These are phyloP conservation scores for western clawed frog (Xenopus tropicalis) DNA, from an alignment of 2,113 vertebrate genomes.

Conservation along the genomic window DNA sequence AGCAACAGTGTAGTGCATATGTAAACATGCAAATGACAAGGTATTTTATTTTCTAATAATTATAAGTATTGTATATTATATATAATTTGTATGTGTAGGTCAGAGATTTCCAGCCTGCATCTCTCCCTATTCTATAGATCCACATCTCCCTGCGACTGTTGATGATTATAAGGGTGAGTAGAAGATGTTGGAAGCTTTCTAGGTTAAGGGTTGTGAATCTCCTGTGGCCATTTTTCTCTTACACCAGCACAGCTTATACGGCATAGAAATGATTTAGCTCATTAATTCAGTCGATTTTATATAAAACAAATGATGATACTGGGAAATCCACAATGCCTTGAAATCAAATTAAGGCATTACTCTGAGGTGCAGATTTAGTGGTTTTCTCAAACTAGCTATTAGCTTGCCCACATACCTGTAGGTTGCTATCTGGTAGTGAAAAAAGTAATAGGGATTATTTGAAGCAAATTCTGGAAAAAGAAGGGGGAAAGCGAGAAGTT, in stretches of 20 bases:
- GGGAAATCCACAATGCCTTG: conserved; percentile 24
- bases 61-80: too few relatives aligned
- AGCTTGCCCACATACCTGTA: conserved; percentile 41
- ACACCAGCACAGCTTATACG: too few relatives aligned
- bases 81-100: too few relatives aligned
- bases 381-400: conserved; percentile 37
- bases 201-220: conserved; percentile 9
- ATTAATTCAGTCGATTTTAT: conserved; percentile 37
- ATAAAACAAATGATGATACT: conserved; percentile 38
- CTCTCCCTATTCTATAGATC: too few relatives aligned
- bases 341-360: conserved; percentile 38
- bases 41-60: too few relatives aligned
- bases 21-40: too few relatives aligned
- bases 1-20: too few relatives aligned
- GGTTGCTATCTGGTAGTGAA: conserved; percentile 12
- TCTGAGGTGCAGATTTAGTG: conserved; percentile 32
- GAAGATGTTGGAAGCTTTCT: neutral
- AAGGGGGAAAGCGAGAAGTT: conserved; percentile 33
- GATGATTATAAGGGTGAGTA: too few relatives aligned
- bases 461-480: conserved; percentile 24
- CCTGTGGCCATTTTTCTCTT: too few relatives aligned
- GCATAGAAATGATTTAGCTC: conserved; percentile 23
- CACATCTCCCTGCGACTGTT: too few relatives aligned
- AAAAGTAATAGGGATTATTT: conserved; percentile 26
- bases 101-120: too few relatives aligned